Evolutionary conservation across 2,888 invertebrate species (phyloP), one percentile per base, ranked within the genome.

Genomic region (Catonia carolina): DNA sequence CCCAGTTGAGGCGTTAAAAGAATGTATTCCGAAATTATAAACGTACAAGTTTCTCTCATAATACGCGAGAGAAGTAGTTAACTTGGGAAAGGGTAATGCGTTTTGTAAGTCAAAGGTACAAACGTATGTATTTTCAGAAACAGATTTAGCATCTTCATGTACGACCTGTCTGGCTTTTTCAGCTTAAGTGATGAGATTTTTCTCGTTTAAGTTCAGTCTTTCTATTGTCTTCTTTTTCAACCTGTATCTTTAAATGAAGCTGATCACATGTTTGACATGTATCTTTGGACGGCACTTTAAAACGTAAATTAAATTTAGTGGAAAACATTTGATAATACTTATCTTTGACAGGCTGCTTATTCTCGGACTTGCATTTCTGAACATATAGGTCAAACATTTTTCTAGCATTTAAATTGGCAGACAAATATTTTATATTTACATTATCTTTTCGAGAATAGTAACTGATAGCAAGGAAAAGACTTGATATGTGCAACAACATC

Each of bases 1-100:
- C 53, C 62, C 64, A 59, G 61, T 61, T 56, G 66, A 53, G 42
- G 63, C 57, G 58, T 65, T 63, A 61, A 67, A 64, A 62, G 61
- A 63, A 59, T 66, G 67, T 47, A 67, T 51, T 51, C 66, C 66
- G 54, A 63, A 64, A 50, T 67, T 68, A 53, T 61, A 63, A 17
- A 65, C 60, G 12, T 23, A 48, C 48, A 48, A 14, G 31, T 48
- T 42, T 20, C 20, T 18, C 42, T 42, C 18, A 2, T 42, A 42
- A 42, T 42, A 42, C 10, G 5, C 42, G 5, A 42, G 2, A 17
- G 42, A 42, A 17, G 42, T 42, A 7, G 17, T 42, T 22, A 42
- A 42, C 41, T 41, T 41, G 10, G 41, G 7, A 41, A 41, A 42
- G 41, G 41, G 41, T n/a, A 41, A 3, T 14, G 42, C 42, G 5